Evolutionary conservation across 1,140 invertebrate species (phyloP).

Genomic region (Brachystomella parvula): DNA sequence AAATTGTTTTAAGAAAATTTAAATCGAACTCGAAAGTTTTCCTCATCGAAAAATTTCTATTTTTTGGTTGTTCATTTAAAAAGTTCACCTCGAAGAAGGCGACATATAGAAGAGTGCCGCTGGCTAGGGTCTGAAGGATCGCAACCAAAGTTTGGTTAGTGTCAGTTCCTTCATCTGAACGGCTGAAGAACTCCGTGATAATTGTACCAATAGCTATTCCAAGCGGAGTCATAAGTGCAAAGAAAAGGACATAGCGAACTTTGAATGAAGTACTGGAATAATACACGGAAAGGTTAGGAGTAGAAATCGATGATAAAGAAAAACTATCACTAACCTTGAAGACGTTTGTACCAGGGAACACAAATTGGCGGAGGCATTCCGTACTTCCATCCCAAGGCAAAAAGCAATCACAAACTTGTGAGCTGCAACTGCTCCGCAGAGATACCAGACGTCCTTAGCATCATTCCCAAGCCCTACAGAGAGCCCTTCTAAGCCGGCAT

Average conservation of each 20-base stretch:
- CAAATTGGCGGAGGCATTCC: constrained; percentile 32
- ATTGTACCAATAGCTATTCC: constrained; percentile 35
- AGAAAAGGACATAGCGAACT: constrained; percentile 36
- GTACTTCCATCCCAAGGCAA: constrained; percentile 62
- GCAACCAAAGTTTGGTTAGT: constrained; percentile 33
- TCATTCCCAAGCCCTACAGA: constrained; percentile 59
- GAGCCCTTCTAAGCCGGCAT: constrained; percentile 70
- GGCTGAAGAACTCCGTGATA: constrained; percentile 29
- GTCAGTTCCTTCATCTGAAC: constrained; percentile 8
- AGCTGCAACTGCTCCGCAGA: constrained; percentile 59
- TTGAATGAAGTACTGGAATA: constrained; percentile 33
- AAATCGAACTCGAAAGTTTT: no score
- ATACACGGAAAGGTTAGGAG: constrained; percentile 6
- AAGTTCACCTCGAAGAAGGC: constrained; percentile 37
- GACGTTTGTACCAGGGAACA: constrained; percentile 37
- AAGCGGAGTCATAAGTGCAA: constrained; percentile 37
- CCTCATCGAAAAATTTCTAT: no score
- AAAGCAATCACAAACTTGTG: constrained; percentile 60
- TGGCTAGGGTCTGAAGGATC: constrained; percentile 35
- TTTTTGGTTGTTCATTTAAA: not conserved
- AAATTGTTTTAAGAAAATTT: not conserved
- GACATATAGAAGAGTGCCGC: constrained; percentile 37
- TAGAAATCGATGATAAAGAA: not conserved
- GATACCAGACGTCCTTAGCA: constrained; percentile 55
- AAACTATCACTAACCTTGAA: constrained; percentile 21